These are phyloP conservation scores for Coenobita brevimanus DNA, from an alignment of 1,140 invertebrate species.

Conservation along the genomic window DNA sequence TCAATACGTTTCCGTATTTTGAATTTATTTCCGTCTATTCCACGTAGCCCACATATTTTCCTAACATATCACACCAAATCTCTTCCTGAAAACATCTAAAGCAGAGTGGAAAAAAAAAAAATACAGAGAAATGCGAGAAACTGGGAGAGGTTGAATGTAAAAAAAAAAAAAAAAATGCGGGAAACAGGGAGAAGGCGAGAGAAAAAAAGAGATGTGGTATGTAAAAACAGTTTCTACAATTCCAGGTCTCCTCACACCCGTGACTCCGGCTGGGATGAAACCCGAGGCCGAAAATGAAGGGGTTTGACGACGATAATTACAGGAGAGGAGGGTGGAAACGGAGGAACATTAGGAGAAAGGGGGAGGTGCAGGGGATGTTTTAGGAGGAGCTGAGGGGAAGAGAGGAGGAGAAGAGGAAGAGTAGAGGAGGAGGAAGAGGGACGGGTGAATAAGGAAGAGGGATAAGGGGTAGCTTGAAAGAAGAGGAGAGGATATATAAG, in stretches of 20 bases:
- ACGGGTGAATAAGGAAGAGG: conserved; percentile 23
- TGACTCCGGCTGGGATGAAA: conserved; percentile 26
- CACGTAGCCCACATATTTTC: too few relatives aligned
- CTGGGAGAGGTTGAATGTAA: too few relatives aligned
- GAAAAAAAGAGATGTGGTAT: background rate
- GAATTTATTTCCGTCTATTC: too few relatives aligned
- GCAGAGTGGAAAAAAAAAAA: too few relatives aligned
- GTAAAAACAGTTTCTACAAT: conserved; percentile 50
- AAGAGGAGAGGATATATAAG: too few relatives aligned
- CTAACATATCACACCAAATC: too few relatives aligned
- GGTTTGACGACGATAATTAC: conserved; percentile 60
- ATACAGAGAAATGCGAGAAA: background rate
- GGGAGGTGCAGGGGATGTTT: background rate
- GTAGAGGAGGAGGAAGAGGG: too few relatives aligned
- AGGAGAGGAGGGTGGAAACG: conserved; percentile 50
- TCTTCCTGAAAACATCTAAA: too few relatives aligned
- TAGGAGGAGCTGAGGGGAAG: too few relatives aligned
- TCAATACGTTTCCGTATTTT: too few relatives aligned
- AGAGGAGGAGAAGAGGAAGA: too few relatives aligned
- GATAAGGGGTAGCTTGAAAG: too few relatives aligned
- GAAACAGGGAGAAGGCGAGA: background rate
- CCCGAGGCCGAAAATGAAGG: conserved; percentile 53
- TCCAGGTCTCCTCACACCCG: conserved; percentile 47
- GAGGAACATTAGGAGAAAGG: conserved; percentile 45
- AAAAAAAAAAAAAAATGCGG: background rate